Evolutionary conservation across 1,140 invertebrate species (phyloP).

Genomic region (Acromyrmex echinatior): DNA sequence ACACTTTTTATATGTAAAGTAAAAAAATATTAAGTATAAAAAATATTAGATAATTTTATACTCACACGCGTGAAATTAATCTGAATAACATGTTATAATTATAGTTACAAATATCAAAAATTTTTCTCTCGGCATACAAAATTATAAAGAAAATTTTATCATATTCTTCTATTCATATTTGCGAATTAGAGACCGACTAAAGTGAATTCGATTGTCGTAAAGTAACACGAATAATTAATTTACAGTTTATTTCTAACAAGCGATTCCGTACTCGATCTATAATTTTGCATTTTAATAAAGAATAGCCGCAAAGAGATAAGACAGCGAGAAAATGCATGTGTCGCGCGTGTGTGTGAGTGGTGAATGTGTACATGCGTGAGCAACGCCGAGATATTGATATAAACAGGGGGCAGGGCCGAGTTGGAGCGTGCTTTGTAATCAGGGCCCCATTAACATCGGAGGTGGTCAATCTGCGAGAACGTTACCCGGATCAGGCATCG

Average conservation of each 20-base stretch:
- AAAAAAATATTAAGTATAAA: too few species aligned
- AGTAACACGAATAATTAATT: background rate
- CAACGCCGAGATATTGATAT: slow-evolving; percentile 86
- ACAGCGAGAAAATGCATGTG: slow-evolving; percentile 57
- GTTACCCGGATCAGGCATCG: slow-evolving; percentile 69
- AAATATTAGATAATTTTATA: too few species aligned
- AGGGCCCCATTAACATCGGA: slow-evolving; percentile 85
- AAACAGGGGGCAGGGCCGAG: slow-evolving; percentile 85
- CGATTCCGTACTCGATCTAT: background rate
- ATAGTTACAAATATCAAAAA: too few species aligned
- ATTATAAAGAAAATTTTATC: background rate
- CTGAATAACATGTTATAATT: too few species aligned
- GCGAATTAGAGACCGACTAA: background rate
- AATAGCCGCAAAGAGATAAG: background rate
- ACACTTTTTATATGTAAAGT: too few species aligned
- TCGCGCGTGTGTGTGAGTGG: background rate
- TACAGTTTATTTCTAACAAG: background rate
- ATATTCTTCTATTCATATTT: background rate
- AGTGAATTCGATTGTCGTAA: background rate
- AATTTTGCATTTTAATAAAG: slow-evolving; percentile 51
- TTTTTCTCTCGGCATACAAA: background rate
- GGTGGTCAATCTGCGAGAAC: slow-evolving; percentile 82
- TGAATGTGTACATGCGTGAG: slow-evolving; percentile 32
- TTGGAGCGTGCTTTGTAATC: slow-evolving; percentile 85
- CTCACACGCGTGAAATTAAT: too few species aligned